Conservation (phyloP, 2,888 invertebrate genomes). For the Stomorhina lunata region DNA sequence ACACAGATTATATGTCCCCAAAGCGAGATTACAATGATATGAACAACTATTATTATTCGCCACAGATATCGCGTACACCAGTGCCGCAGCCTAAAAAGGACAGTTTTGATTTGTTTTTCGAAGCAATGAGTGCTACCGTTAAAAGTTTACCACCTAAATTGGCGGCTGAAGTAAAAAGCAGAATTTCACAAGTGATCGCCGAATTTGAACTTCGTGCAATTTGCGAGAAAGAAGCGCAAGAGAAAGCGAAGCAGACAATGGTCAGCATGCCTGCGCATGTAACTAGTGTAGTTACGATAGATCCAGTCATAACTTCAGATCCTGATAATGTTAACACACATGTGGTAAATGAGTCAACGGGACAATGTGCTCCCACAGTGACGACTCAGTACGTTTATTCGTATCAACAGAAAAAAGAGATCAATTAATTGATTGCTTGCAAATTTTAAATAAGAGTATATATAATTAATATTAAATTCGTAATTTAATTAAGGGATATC, state of each 20-base stretch:
- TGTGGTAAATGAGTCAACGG: background rate
- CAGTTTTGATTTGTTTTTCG: conserved; percentile 74
- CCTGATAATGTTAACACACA: background rate
- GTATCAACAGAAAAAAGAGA: conserved; percentile 59
- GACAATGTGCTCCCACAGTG: conserved; percentile 6
- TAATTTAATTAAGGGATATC: background rate
- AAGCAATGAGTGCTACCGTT: conserved; percentile 74
- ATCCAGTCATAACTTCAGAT: conserved; percentile 32
- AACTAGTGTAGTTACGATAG: conserved; percentile 37
- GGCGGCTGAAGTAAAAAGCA: conserved; percentile 74
- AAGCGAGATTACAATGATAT: conserved; percentile 68
- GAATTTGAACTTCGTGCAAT: conserved; percentile 76
- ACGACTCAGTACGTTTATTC: conserved; percentile 66
- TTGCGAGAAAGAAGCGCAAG: conserved; percentile 71
- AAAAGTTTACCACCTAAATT: conserved; percentile 74
- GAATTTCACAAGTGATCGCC: conserved; percentile 73
- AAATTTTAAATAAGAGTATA: background rate
- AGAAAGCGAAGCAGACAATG: conserved; percentile 26
- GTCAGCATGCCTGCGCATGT: conserved; percentile 22
- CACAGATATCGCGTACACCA: background rate
- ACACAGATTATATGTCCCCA: background rate
- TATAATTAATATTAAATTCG: too few species aligned
- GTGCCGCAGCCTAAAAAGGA: conserved; percentile 59
- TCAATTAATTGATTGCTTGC: background rate
- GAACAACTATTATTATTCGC: conserved; percentile 66